Evolutionary conservation across 2,113 vertebrate species (phyloP).

Genomic region (Tinamus guttatus): DNA sequence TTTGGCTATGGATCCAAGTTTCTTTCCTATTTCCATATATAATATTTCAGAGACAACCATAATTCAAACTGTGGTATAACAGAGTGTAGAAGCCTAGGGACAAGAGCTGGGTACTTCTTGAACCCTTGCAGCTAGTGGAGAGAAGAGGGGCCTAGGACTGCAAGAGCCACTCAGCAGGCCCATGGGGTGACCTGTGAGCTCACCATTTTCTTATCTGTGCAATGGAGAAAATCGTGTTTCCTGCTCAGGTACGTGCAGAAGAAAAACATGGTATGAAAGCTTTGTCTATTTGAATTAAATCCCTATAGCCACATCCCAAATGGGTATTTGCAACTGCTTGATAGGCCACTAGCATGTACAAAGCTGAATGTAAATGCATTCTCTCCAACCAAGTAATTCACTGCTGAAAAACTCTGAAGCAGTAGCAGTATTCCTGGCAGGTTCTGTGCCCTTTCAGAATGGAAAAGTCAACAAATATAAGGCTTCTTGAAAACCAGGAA

Average conservation of each 20-base stretch:
- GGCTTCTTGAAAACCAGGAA: background rate
- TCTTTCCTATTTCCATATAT: background rate
- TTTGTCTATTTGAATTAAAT: background rate
- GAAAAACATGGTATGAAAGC: background rate
- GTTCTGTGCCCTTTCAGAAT: constrained; percentile 9
- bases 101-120: background rate
- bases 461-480: constrained; percentile 18
- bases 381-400: background rate
- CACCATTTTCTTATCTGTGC: background rate
- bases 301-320: background rate
- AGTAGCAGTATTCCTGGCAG: background rate
- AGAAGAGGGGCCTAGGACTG: background rate
- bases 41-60: background rate
- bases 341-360: background rate
- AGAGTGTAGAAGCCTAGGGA: background rate
- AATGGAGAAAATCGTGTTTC: background rate
- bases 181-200: background rate
- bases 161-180: background rate
- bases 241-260: background rate
- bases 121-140: background rate
- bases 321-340: background rate
- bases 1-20: background rate
- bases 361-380: background rate
- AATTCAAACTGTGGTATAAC: background rate
- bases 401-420: background rate